Evolutionary conservation across 2,888 invertebrate species (phyloP).

Genomic region (Branchellion lobata): DNA sequence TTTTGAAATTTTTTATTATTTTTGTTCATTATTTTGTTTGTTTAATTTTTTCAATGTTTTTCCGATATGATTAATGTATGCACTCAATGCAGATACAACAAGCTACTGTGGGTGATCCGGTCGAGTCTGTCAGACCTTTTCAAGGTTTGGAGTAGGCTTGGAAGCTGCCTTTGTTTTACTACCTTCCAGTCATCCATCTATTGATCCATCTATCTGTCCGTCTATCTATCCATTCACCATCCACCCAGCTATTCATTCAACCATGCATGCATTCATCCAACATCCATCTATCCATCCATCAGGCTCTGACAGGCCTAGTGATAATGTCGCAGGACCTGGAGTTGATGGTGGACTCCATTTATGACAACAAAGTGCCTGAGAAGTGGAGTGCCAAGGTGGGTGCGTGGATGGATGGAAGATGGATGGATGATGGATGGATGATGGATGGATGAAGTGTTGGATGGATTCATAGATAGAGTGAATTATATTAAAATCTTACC

Average conservation of each 20-base stretch:
- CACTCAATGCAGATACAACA: constrained; percentile 61
- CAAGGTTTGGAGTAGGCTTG: constrained; percentile 64
- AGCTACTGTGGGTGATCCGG: constrained; percentile 57
- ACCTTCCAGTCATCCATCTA: too few species aligned
- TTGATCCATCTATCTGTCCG: too few species aligned
- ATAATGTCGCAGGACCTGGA: constrained; percentile 78
- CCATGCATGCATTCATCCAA: too few species aligned
- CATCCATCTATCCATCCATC: too few species aligned
- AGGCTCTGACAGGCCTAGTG: constrained; percentile 74
- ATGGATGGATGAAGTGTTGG: too few species aligned
- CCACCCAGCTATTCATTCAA: too few species aligned
- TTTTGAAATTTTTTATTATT: too few species aligned
- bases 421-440: too few species aligned
- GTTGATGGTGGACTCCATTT: constrained; percentile 70
- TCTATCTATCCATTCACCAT: too few species aligned
- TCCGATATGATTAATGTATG: not conserved
- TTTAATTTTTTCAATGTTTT: not conserved
- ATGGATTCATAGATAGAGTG: not conserved
- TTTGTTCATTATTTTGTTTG: too few species aligned
- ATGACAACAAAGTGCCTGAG: constrained; percentile 71
- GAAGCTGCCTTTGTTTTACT: too few species aligned
- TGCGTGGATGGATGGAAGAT: too few species aligned
- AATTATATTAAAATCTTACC: not conserved
- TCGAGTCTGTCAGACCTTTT: constrained; percentile 67
- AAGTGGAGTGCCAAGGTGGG: constrained; percentile 69